Percentiles rank a stretch among this genome's conserved stretches.
Conservation (phyloP, 2,888 invertebrate genomes). For the Tiliacea aurago region DNA sequence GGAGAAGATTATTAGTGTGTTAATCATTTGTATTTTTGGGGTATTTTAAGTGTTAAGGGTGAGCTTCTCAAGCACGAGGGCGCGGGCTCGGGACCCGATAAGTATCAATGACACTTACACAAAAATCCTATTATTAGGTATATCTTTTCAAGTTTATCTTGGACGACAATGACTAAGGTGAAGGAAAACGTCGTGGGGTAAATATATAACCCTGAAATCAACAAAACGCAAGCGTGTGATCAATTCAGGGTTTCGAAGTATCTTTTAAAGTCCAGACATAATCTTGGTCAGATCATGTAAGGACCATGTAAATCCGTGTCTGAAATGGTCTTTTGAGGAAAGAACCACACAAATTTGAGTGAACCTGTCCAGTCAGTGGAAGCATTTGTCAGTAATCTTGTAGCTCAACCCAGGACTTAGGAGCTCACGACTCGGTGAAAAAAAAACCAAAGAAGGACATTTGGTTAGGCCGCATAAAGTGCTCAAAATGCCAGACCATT, state of each 20-base stretch:
- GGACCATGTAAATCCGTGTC: too few species aligned
- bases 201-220: background rate
- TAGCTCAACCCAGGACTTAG: background rate
- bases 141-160: background rate
- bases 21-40: background rate
- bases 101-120: background rate
- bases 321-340: too few species aligned
- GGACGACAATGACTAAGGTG: background rate
- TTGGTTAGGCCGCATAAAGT: background rate
- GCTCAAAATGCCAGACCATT: background rate
- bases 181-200: background rate
- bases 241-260: background rate
- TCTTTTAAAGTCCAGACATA: too few species aligned
- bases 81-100: background rate
- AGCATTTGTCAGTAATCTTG: too few species aligned
- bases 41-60: background rate
- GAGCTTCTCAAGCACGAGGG: background rate
- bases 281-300: too few species aligned
- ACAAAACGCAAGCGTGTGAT: background rate
- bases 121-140: background rate
- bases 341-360: too few species aligned
- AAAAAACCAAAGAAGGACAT: background rate
- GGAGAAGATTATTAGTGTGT: conserved; percentile 52
- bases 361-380: too few species aligned
- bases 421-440: background rate